Conservation (phyloP, 2,888 invertebrate genomes). For the Germaria angustata region DNA sequence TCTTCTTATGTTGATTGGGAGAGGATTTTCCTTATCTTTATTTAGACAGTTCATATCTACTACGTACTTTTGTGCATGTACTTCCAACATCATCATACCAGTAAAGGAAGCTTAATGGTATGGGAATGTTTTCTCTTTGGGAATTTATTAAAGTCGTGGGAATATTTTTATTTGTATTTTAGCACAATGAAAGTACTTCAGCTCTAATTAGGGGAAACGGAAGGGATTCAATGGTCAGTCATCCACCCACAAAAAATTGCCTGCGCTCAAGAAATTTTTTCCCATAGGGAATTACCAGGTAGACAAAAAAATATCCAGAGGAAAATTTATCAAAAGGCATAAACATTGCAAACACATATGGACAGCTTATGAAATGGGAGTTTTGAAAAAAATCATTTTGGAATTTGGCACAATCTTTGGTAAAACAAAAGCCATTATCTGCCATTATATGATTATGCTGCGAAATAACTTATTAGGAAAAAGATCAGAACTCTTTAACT, state of each 20-base stretch:
- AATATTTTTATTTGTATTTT: conserved; percentile 73
- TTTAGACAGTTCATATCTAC: no score
- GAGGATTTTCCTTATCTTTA: no score
- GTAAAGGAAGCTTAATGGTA: no score
- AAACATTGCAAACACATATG: conserved; percentile 41
- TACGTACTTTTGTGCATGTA: no score
- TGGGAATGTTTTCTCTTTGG: no score
- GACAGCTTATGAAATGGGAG: background rate
- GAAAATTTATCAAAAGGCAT: conserved; percentile 6
- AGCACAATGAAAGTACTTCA: conserved; percentile 74
- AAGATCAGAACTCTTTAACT: no score
- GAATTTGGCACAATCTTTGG: conserved; percentile 27
- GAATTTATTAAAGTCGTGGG: conserved; percentile 68
- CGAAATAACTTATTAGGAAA: no score
- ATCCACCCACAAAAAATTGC: conserved; percentile 22
- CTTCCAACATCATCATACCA: no score
- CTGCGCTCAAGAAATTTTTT: conserved; percentile 3
- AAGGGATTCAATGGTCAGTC: conserved; percentile 71
- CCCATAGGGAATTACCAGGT: no score
- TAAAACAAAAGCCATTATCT: no score
- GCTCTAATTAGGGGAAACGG: conserved; percentile 74
- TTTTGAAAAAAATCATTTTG: conserved; percentile 17
- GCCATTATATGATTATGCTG: no score
- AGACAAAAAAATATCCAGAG: background rate
- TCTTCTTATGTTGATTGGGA: no score